phyloP scores from a whole-genome alignment of 2,888 invertebrate genomes.

The Gymnoscelis rufifasciata region DNA sequence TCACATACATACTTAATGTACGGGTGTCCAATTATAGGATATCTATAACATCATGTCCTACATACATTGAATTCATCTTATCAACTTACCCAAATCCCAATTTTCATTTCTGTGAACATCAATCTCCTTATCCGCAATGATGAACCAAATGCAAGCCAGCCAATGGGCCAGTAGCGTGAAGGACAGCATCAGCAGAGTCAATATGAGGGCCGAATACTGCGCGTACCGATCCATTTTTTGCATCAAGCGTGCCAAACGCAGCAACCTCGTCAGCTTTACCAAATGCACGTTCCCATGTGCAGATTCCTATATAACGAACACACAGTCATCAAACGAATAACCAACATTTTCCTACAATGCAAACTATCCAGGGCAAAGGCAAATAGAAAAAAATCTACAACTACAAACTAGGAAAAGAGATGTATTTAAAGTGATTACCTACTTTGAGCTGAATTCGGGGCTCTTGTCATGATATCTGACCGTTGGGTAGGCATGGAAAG shows the following conservation, averaged over 20 bases:
- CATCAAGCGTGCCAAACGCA: conserved; percentile 91
- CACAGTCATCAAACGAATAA: background rate
- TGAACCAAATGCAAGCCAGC: conserved; percentile 98
- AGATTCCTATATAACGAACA: conserved; percentile 78
- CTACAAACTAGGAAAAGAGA: conserved; percentile 15
- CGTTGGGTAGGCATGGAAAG: conserved; percentile 23
- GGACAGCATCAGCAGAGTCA: conserved; percentile 95
- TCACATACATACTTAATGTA: too few relatives aligned
- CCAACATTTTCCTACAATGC: background rate
- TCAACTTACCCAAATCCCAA: conserved; percentile 88
- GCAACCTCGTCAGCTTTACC: conserved; percentile 93
- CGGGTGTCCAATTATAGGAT: too few relatives aligned
- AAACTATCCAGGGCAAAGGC: background rate
- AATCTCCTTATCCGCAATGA: conserved; percentile 94
- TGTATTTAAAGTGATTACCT: conserved; percentile 23
- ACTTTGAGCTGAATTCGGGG: conserved; percentile 24
- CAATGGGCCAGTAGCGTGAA: conserved; percentile 97
- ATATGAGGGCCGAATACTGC: conserved; percentile 96
- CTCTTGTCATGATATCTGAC: conserved; percentile 25
- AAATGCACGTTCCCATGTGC: conserved; percentile 90
- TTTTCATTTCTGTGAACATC: conserved; percentile 84
- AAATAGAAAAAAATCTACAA: conserved; percentile 13
- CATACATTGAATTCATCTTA: too few relatives aligned
- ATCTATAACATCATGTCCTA: too few relatives aligned
- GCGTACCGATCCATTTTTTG: conserved; percentile 98